Evolutionary conservation across 2,113 vertebrate genomes (phyloP).

Genomic region (Potamarius usumacintae): DNA sequence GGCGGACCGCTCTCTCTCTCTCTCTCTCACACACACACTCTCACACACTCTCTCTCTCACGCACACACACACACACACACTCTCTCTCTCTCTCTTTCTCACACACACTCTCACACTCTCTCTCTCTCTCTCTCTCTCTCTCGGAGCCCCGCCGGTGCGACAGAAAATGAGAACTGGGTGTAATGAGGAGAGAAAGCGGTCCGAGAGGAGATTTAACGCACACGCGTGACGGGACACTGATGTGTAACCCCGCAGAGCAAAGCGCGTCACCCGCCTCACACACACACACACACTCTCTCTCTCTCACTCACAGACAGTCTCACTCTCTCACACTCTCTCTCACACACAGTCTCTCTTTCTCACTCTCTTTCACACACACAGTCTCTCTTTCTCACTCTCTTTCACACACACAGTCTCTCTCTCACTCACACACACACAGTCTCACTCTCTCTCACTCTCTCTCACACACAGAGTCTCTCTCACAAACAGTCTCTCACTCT

Average conservation of each 20-base stretch:
- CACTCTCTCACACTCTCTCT: neutral
- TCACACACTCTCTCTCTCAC: too few relatives aligned
- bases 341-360: neutral
- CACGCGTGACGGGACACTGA: constrained; percentile 12
- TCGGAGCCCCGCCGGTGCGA: constrained; percentile 29
- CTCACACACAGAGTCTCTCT: too few relatives aligned
- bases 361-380: too few relatives aligned
- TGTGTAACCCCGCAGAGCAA: constrained; percentile 3
- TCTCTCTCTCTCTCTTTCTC: too few relatives aligned
- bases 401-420: too few relatives aligned
- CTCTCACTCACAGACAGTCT: too few relatives aligned
- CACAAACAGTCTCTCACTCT: too few relatives aligned
- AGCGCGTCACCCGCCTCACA: neutral
- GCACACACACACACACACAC: too few relatives aligned
- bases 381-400: too few relatives aligned
- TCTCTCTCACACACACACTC: neutral
- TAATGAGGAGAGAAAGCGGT: constrained; percentile 19
- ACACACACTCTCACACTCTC: constrained; percentile 31
- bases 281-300: neutral
- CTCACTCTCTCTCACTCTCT: too few relatives aligned
- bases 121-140: constrained; percentile 2
- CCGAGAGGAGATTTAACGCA: constrained; percentile 7
- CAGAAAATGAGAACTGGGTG: constrained; percentile 57
- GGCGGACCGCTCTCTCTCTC: constrained; percentile 55
- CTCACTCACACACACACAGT: too few relatives aligned